phyloP scores from a whole-genome alignment of 2,888 invertebrate species.

The Meliscaeva auricollis region DNA sequence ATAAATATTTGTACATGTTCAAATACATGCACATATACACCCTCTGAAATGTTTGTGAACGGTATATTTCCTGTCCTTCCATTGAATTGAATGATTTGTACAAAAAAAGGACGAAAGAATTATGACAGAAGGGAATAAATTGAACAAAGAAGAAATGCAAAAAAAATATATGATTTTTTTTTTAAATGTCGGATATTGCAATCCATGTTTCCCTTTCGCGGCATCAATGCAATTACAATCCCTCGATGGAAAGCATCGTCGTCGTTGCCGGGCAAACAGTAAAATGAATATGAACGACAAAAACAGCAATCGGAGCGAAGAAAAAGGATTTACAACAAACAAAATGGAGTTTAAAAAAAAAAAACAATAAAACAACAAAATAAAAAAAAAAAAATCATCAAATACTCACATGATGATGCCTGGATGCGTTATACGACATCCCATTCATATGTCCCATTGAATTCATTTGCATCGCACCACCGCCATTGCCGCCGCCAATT shows the following conservation, averaged over 20 bases:
- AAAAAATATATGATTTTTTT: slow-evolving; percentile 8
- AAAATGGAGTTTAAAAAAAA: slow-evolving; percentile 26
- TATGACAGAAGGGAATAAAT: slow-evolving; percentile 26
- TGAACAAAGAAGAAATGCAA: slow-evolving; percentile 33
- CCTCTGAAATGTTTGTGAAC: slow-evolving; percentile 45
- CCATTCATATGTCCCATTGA: slow-evolving; percentile 81
- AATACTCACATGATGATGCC: slow-evolving; percentile 84
- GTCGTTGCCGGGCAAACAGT: slow-evolving; percentile 61
- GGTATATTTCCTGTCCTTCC: slow-evolving; percentile 50
- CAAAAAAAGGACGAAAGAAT: slow-evolving; percentile 33
- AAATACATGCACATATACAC: not conserved
- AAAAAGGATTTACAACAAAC: slow-evolving; percentile 60
- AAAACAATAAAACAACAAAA: slow-evolving; percentile 16
- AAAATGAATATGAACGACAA: slow-evolving; percentile 55
- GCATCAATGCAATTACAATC: slow-evolving; percentile 73
- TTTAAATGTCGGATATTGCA: slow-evolving; percentile 68
- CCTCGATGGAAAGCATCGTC: slow-evolving; percentile 48
- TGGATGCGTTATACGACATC: slow-evolving; percentile 81
- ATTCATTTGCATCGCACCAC: slow-evolving; percentile 78
- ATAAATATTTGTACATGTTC: slow-evolving; percentile 17
- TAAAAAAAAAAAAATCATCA: slow-evolving; percentile 35
- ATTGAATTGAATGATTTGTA: slow-evolving; percentile 56
- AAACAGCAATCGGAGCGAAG: slow-evolving; percentile 58
- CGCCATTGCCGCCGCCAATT: slow-evolving; percentile 79
- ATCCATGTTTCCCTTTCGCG: slow-evolving; percentile 63